Base-by-base conservation (phyloP, 2,113 vertebrate species). In the Barbus barbus region DNA sequence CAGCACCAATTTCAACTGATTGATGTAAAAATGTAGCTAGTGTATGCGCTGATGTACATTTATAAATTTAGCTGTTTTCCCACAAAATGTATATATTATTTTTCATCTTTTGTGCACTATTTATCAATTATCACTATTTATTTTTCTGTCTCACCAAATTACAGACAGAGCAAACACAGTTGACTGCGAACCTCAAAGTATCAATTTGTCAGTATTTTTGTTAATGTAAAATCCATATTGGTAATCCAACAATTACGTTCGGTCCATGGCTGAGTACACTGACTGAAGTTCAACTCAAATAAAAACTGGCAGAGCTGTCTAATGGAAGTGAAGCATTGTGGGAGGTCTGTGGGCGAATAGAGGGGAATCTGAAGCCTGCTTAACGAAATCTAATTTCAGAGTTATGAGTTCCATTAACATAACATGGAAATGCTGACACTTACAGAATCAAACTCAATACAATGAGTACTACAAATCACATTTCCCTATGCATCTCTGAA, bases 171-270 rank as follows among this genome's bases (percentile, higher is more conserved):
- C 65, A 33, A 69, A 69, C 36, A 72, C 69, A 44, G 3, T 24
- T 12, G 22, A 44, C 69, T 44, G 36, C 1, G 0, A 41, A 41
- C 20, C 9, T 71, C 33, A 0, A 13, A 41, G 9, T 41, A 72
- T 72, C 65, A 69, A 69, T 72, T 72, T 72, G 22, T 38, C 36
- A 72, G 69, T 41, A 24, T 72, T 72, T 72, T 13, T 72, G 38
- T 72, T 44, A 72, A 72, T 72, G 12, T 72, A 72, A 72, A 41
- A 72, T 72, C 69, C 69, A 24, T 72, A 24, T 3, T 24, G n/a
- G 11, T 44, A 72, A 24, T 72, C 22, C 11, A 5, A 72, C 69
- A 72, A 24, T 72, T 44, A 44, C 13, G 38, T 72, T 72, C 69
- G 1, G 3, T 24, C 11, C 69, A 44, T 72, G 69, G 22, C 22